These are phyloP conservation scores for Trematomus loennbergii DNA, from an alignment of 2,113 vertebrate genomes.

Conservation along the genomic window DNA sequence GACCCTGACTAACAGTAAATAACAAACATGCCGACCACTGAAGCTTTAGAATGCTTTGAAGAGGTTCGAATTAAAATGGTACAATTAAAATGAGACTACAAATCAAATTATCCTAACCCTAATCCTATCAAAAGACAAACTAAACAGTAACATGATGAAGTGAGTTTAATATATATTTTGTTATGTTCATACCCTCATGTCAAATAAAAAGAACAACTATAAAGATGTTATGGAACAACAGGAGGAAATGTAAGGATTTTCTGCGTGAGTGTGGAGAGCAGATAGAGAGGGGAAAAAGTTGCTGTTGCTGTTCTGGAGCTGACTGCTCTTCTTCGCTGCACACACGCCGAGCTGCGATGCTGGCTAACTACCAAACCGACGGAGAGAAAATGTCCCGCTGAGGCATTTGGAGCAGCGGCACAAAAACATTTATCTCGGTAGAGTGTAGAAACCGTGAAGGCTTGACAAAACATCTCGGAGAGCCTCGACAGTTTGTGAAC, in stretches of 20 bases:
- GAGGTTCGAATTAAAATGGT: too few relatives aligned
- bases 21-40: too few relatives aligned
- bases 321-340: background rate
- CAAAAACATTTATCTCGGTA: constrained; percentile 14
- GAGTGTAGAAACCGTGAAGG: constrained; percentile 36
- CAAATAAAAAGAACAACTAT: background rate
- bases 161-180: background rate
- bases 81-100: background rate
- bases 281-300: background rate
- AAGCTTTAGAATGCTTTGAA: too few relatives aligned
- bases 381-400: constrained; percentile 3
- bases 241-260: background rate
- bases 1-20: too few relatives aligned
- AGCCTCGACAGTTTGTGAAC: constrained; percentile 20
- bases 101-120: too few relatives aligned
- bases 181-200: too few relatives aligned
- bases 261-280: background rate
- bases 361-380: constrained; percentile 13
- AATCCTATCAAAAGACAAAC: too few relatives aligned
- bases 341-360: background rate
- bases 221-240: background rate
- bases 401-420: constrained; percentile 27
- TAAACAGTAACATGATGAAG: too few relatives aligned
- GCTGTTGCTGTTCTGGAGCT: background rate
- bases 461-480: constrained; percentile 45